Percentiles rank a stretch among this genome's conserved stretches.
These are phyloP conservation scores for Xenotilapia caudafasciata DNA, from an alignment of 2,113 vertebrate species.

Conservation along the genomic window DNA sequence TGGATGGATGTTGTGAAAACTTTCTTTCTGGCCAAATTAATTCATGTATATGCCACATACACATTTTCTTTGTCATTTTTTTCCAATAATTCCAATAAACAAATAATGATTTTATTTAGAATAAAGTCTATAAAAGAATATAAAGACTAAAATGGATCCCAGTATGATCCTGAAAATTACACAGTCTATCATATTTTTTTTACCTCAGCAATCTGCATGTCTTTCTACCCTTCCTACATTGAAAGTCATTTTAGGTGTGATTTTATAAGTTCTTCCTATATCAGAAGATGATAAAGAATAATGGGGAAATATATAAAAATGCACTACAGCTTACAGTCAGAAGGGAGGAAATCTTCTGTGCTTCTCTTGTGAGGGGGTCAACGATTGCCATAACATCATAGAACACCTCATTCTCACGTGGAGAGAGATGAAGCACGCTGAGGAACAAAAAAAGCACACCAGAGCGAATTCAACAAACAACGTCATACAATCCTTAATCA, in stretches of 20 bases:
- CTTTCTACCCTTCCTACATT: neutral
- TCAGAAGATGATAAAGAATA: neutral
- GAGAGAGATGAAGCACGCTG: slow-evolving; percentile 80
- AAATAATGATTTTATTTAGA: neutral
- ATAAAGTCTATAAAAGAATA: neutral
- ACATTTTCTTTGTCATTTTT: neutral
- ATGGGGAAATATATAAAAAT: neutral
- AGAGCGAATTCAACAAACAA: slow-evolving; percentile 28
- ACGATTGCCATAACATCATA: slow-evolving; percentile 86
- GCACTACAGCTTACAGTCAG: slow-evolving; percentile 78
- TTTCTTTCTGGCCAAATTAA: neutral
- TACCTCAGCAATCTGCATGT: neutral
- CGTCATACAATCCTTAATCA: slow-evolving; percentile 9
- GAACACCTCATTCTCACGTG: slow-evolving; percentile 77
- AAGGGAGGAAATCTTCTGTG: slow-evolving; percentile 87
- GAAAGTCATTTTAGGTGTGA: neutral
- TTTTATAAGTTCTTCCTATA: neutral
- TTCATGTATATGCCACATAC: neutral
- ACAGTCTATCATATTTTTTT: neutral
- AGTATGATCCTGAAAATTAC: neutral
- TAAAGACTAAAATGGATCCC: neutral
- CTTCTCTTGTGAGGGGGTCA: slow-evolving; percentile 88
- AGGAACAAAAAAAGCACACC: slow-evolving; percentile 48
- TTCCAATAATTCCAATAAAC: neutral
- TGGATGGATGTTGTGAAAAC: neutral